Percentiles rank a stretch among this genome's conserved stretches.
These are phyloP conservation scores for Malurus alboscapulatus DNA, from an alignment of 2,113 vertebrate genomes.

Conservation along the genomic window DNA sequence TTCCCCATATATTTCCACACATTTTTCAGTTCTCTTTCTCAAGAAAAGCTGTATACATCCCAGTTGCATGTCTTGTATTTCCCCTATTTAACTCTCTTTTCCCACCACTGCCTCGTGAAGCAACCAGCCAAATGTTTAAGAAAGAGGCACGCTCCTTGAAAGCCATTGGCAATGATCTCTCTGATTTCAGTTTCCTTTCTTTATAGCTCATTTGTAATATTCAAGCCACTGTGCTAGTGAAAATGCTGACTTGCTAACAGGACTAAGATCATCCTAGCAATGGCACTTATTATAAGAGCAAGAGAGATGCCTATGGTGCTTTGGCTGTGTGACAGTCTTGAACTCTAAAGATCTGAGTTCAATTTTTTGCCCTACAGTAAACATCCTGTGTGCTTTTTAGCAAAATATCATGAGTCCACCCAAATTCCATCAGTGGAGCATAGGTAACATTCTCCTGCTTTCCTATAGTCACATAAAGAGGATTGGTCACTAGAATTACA, in stretches of 20 bases:
- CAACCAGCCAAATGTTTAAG: not conserved
- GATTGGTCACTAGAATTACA: not conserved
- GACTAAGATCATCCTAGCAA: not conserved
- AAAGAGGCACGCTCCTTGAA: not conserved
- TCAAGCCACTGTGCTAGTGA: not conserved
- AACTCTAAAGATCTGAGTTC: not conserved
- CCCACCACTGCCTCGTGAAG: not conserved
- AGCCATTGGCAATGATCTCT: not conserved
- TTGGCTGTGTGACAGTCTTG: not conserved
- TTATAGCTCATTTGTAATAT: not conserved
- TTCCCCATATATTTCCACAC: not conserved
- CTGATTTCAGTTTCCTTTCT: not conserved
- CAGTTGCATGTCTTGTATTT: not conserved
- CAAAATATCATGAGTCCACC: not conserved
- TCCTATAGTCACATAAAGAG: not conserved
- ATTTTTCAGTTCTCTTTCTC: not conserved
- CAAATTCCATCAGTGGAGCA: not conserved
- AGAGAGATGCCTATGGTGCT: not conserved
- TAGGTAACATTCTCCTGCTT: not conserved
- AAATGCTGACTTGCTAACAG: slow-evolving; percentile 1
- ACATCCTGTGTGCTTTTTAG: not conserved
- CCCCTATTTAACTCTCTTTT: not conserved
- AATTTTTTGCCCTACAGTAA: not conserved
- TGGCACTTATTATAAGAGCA: not conserved
- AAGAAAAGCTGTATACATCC: not conserved